These are phyloP conservation scores for Matsumurasca onukii DNA, from an alignment of 1,140 invertebrate species.

Conservation along the genomic window DNA sequence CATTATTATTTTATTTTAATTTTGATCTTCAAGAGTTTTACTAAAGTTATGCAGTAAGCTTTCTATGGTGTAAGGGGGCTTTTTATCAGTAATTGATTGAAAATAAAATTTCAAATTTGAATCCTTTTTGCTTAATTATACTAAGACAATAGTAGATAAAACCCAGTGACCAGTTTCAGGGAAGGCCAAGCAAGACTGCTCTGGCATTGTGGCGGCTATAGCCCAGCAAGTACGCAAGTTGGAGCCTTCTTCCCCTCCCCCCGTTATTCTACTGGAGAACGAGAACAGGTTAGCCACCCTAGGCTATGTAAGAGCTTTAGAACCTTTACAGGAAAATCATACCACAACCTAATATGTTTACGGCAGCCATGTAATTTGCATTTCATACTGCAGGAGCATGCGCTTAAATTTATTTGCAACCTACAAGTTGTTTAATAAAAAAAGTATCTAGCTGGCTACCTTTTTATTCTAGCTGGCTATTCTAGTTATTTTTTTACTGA, in stretches of 20 bases:
- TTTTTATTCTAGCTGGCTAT: background rate
- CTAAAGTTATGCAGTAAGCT: no score
- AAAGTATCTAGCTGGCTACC: background rate
- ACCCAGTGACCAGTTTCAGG: slow-evolving; percentile 30
- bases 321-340: background rate
- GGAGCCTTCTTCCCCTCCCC: slow-evolving; percentile 26
- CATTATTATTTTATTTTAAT: background rate
- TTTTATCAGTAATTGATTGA: no score
- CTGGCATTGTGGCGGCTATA: slow-evolving; percentile 38
- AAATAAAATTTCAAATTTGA: no score
- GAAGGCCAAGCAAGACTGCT: slow-evolving; percentile 35
- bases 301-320: background rate
- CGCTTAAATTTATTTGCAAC: background rate
- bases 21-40: no score
- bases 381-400: no score
- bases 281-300: slow-evolving; percentile 34
- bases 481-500: no score
- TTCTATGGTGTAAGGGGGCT: no score
- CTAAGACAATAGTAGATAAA: no score
- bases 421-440: background rate
- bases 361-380: no score
- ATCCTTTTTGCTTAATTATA: no score
- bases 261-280: slow-evolving; percentile 33
- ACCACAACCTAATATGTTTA: background rate
- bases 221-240: slow-evolving; percentile 37